These are phyloP conservation scores for Rhynchotus rufescens DNA, from an alignment of 2,797 vertebrate genomes.

Conservation along the genomic window DNA sequence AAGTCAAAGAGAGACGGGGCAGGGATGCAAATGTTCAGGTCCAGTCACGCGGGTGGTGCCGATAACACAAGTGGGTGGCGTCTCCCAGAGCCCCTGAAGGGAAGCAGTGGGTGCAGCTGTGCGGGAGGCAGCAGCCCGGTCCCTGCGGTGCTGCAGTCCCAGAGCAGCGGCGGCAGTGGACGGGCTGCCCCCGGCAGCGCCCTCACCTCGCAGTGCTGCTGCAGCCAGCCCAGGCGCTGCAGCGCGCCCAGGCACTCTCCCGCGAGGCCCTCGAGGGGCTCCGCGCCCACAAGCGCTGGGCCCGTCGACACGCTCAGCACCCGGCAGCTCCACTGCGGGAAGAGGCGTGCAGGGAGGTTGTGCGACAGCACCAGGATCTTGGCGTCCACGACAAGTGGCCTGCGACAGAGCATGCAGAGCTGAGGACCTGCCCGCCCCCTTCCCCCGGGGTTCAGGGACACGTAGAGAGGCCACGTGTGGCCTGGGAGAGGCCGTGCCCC, in stretches of 20 bases:
- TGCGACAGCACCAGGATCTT: conserved; percentile 79
- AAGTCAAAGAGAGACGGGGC: neutral
- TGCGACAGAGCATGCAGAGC: neutral
- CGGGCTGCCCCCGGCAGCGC: neutral
- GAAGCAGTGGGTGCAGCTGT: neutral
- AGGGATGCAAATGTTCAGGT: neutral
- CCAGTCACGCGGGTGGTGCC: neutral
- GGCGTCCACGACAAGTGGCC: conserved; percentile 60
- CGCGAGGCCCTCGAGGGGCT: conserved; percentile 62
- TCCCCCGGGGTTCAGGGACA: neutral
- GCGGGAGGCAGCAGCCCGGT: neutral
- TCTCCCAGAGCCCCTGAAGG: too few species aligned
- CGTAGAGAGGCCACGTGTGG: too few species aligned
- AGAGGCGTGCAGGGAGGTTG: conserved; percentile 71
- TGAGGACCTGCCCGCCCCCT: neutral
- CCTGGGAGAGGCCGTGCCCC: too few species aligned
- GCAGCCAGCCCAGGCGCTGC: conserved; percentile 63
- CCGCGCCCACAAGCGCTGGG: conserved; percentile 10
- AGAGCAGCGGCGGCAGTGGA: too few species aligned
- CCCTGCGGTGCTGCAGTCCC: too few species aligned
- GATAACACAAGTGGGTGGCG: too few species aligned
- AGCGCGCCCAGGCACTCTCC: conserved; percentile 64
- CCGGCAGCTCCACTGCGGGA: conserved; percentile 83
- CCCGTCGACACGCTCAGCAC: conserved; percentile 38
- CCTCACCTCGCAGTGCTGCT: conserved; percentile 65